Conservation (phyloP, 2,797 vertebrate genomes). For the Melopsittacus undulatus region DNA sequence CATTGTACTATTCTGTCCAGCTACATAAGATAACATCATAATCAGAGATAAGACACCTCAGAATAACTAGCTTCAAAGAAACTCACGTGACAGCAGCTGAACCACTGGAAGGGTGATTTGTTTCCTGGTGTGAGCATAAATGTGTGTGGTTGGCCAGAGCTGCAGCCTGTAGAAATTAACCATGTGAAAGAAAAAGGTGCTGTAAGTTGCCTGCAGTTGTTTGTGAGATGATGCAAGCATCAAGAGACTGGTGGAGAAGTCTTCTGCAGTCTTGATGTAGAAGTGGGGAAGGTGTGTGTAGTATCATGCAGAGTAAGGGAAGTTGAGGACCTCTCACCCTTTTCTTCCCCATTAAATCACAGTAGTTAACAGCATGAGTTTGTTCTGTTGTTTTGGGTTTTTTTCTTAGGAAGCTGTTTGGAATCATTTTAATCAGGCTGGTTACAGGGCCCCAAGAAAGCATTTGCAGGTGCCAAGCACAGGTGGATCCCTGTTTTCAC, state of each 20-base stretch:
- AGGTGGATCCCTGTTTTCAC: accelerated
- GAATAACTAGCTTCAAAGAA: not conserved
- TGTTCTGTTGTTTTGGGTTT: not conserved
- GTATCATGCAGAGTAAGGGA: not conserved
- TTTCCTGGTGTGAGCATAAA: not conserved
- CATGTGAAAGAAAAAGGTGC: not conserved
- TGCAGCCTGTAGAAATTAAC: not conserved
- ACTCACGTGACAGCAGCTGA: not conserved
- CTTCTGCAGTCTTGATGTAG: not conserved
- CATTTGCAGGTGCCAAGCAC: not conserved
- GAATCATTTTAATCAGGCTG: not conserved
- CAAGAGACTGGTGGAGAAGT: not conserved
- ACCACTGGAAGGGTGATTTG: not conserved
- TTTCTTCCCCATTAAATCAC: not conserved
- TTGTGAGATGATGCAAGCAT: not conserved
- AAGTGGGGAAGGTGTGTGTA: not conserved
- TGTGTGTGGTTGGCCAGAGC: not conserved
- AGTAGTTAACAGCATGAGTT: not conserved
- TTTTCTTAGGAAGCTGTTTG: not conserved
- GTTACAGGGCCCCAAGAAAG: not conserved
- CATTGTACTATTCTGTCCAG: not conserved
- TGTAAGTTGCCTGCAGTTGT: not conserved
- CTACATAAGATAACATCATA: not conserved
- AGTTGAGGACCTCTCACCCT: not conserved
- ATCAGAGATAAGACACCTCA: not conserved